Base-by-base conservation (phyloP, 2,888 invertebrate genomes). In the Poecilus cupreus region DNA sequence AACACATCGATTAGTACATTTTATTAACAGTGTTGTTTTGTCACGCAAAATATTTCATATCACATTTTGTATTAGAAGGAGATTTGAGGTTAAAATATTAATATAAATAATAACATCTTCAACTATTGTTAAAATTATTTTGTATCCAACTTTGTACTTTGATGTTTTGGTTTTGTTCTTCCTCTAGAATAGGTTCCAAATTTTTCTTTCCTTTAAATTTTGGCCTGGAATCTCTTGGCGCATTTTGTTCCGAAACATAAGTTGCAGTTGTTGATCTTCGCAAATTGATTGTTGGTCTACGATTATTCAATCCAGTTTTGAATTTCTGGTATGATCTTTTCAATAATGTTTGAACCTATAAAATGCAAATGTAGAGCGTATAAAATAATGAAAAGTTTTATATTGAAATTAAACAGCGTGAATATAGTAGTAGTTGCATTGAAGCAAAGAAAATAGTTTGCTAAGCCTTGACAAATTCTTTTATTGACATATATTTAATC, bases 221-320 rank as follows among this genome's bases (percentile, higher is more conserved):
- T 20, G 46, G 13, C 18, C 13, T 37, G 5, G 49, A 51, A 10
- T 26, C 20, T 64, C 60, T 64, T 1, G 78, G 43, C 46, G 54
- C 13, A 22, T 3, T 8, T 54, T 60, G 20, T n/a, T 79, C 79
- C 16, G 79, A 46, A 3, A 80, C 80, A 72, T 72, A 54, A 3
- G 80, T 80, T 24, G 80, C 80, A n/a, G 80, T 57, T 4, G 80
- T 80, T 22, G 43, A 24, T 43, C 72, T 51, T 72, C 80, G 37
- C n/a, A 57, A 22, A 80, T 80, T 57, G 10, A 54, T n/a, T 39
- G 70, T 51, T 13, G 37, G 24, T 37, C 72, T 54, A 4, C 57
- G 20, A 13, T 11, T 16, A 24, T 43, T 13, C 20, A 39, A 68
- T 13, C 54, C 51, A 26, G 5, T 26, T 79, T 20, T 46, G 18